Evolutionary conservation across 30 jellyfish, hydroid and myxozoan species (phyloP).

Genomic region (Cassiopea xamachana): DNA sequence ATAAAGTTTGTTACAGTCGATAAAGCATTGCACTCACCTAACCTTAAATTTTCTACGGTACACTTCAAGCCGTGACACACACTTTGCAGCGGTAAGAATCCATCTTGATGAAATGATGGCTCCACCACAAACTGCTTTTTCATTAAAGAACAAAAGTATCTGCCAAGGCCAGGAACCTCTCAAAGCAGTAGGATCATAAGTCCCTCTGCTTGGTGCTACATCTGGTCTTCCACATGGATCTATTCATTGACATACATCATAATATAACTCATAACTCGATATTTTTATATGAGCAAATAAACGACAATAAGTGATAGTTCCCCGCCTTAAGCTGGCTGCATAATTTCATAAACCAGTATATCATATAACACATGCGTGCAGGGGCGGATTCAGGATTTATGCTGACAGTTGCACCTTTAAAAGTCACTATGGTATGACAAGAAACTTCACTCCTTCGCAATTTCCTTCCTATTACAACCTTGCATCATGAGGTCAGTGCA

Average conservation of each 20-base stretch:
- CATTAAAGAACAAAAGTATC: constrained; percentile 64
- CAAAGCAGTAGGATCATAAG: constrained; percentile 42
- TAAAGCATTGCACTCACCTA: constrained; percentile 5
- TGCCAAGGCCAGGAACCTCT: constrained; percentile 86
- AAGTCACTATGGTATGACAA: too few relatives aligned
- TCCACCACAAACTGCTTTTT: constrained; percentile 72
- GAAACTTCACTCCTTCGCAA: too few relatives aligned
- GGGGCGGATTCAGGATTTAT: too few relatives aligned
- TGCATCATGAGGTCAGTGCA: too few relatives aligned
- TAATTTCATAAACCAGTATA: too few relatives aligned
- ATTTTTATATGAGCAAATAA: background rate
- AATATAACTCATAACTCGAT: background rate
- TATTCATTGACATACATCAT: background rate
- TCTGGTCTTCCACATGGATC: constrained; percentile 74
- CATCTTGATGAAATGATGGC: constrained; percentile 61
- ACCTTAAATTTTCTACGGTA: constrained; percentile 46
- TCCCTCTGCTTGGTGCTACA: constrained; percentile 63
- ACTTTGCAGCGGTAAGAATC: constrained; percentile 80
- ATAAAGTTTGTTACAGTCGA: too few relatives aligned
- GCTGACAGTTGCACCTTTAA: too few relatives aligned
- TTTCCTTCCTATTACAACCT: too few relatives aligned
- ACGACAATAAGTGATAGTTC: background rate
- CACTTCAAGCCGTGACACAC: constrained; percentile 59
- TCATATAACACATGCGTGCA: too few relatives aligned
- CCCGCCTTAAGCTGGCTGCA: too few relatives aligned